Percentiles rank a stretch among this genome's conserved stretches.
phyloP scores from a whole-genome alignment of 2,888 invertebrate species.

The Drosophila nr. fundita region DNA sequence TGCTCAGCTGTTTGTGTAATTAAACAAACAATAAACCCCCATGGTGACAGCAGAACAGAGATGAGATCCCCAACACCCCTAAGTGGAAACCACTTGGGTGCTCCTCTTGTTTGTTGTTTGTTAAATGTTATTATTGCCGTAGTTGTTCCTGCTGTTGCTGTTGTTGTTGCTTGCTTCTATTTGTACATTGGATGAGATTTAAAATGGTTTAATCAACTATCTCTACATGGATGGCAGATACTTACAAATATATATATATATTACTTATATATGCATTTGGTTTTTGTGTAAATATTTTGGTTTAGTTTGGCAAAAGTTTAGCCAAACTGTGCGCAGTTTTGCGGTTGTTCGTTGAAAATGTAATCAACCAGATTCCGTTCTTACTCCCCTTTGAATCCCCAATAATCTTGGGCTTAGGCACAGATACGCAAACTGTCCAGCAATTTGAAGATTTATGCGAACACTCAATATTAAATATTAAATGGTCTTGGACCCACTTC shows the following conservation, averaged over 20 bases:
- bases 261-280: not conserved
- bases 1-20: constrained; percentile 74
- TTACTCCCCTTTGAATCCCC: not conserved
- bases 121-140: constrained; percentile 53
- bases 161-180: constrained; percentile 20
- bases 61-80: constrained; percentile 26
- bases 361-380: constrained; percentile 30
- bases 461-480: not conserved
- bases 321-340: constrained; percentile 35
- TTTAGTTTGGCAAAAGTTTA: constrained; percentile 39
- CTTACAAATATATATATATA: not conserved
- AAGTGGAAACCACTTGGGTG: constrained; percentile 54
- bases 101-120: constrained; percentile 44
- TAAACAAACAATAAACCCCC: constrained; percentile 71
- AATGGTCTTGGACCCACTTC: not conserved
- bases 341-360: constrained; percentile 37
- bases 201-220: constrained; percentile 72
- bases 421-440: constrained; percentile 51
- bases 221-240: constrained; percentile 1
- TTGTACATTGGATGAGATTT: constrained; percentile 57
- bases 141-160: constrained; percentile 9
- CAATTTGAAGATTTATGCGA: not conserved
- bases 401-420: constrained; percentile 1
- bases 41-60: constrained; percentile 10
- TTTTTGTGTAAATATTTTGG: constrained; percentile 56